Evolutionary conservation across 2,888 invertebrate species (phyloP).

Genomic region (Heteromurus nitidus): DNA sequence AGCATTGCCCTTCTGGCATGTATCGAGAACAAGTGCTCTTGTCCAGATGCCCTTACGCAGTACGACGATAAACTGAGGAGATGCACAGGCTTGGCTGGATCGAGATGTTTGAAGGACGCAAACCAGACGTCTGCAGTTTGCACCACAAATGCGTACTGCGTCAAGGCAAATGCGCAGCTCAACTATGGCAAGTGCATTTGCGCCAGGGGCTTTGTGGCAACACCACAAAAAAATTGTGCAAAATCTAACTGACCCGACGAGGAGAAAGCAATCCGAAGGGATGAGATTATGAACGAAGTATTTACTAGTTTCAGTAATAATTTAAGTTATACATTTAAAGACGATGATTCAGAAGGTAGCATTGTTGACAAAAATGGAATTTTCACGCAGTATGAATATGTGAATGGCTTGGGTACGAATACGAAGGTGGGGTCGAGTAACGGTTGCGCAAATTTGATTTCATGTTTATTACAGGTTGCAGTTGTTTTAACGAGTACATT

Average conservation of each 20-base stretch:
- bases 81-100: conserved; percentile 61
- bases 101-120: conserved; percentile 58
- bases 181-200: conserved; percentile 67
- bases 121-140: conserved; percentile 57
- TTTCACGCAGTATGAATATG: too few species aligned
- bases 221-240: conserved; percentile 33
- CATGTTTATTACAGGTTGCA: too few species aligned
- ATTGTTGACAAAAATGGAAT: too few species aligned
- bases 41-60: conserved; percentile 52
- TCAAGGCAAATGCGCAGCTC: conserved; percentile 61
- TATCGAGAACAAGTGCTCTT: conserved; percentile 64
- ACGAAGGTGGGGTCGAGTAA: too few species aligned
- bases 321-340: too few species aligned
- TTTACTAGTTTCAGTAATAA: too few species aligned
- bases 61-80: conserved; percentile 62
- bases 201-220: conserved; percentile 43
- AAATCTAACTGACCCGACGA: conserved; percentile 44
- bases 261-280: too few species aligned
- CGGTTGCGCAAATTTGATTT: too few species aligned
- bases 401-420: too few species aligned
- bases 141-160: conserved; percentile 61
- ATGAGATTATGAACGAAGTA: too few species aligned
- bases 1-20: conserved; percentile 64
- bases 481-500: too few species aligned
- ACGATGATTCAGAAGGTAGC: too few species aligned